Percentiles rank a stretch among this genome's conserved stretches.
Evolutionary conservation across 2,888 invertebrate species (phyloP).

Genomic region (Uropetala carovei): DNA sequence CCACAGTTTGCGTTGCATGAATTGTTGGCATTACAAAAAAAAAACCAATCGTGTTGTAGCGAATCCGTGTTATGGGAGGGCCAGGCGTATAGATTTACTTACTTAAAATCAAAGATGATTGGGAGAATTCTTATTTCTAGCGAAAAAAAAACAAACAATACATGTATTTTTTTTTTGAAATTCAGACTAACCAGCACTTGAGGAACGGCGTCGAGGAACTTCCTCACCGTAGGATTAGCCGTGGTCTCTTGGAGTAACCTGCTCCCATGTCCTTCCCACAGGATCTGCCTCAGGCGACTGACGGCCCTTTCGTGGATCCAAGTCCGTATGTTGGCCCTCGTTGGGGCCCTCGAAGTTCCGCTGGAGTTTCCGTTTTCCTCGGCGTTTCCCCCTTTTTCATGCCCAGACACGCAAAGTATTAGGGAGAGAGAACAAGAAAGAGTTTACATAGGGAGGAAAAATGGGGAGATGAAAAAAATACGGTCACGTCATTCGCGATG

Average conservation of each 20-base stretch:
- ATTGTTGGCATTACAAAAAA: too few species aligned
- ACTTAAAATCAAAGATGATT: too few species aligned
- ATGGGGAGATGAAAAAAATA: background rate
- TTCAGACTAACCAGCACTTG: slow-evolving; percentile 86
- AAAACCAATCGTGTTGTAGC: too few species aligned
- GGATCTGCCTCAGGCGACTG: slow-evolving; percentile 88
- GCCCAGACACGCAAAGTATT: background rate
- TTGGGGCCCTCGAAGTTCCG: slow-evolving; percentile 71
- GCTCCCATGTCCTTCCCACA: slow-evolving; percentile 94
- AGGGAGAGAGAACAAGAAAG: background rate
- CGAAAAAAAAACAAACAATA: too few species aligned
- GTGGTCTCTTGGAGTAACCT: slow-evolving; percentile 89
- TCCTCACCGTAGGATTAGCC: slow-evolving; percentile 88
- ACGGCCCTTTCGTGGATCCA: slow-evolving; percentile 97
- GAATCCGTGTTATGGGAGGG: too few species aligned
- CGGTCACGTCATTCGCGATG: background rate
- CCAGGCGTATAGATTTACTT: too few species aligned
- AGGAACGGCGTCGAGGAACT: slow-evolving; percentile 95
- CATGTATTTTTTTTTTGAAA: too few species aligned
- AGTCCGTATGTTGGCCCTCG: slow-evolving; percentile 92
- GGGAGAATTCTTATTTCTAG: too few species aligned
- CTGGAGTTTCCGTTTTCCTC: background rate
- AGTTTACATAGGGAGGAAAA: background rate
- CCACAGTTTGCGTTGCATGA: too few species aligned
- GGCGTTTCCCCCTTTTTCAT: slow-evolving; percentile 4